Base-by-base conservation (phyloP, 2,113 vertebrate genomes). In the Pachyramphus minor region DNA sequence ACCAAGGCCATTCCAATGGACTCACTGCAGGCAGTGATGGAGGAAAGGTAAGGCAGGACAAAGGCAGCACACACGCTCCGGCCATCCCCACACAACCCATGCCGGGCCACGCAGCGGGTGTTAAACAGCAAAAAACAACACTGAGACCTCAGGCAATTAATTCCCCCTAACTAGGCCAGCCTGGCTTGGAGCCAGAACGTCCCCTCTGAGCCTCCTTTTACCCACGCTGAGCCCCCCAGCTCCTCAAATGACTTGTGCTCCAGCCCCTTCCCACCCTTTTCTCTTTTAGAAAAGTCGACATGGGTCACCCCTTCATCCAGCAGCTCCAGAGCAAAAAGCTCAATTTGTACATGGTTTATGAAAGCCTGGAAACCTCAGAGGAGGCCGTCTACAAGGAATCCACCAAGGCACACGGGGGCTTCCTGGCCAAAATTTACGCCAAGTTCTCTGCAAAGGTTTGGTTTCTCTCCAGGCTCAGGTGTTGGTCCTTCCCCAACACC, bases 41-140 rank as follows among this genome's bases (percentile, higher is more conserved):
- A 6, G 28, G 45, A 97, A 35, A 95, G 97, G 98, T 98, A 90
- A 97, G 95, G 53, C 31, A 22, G 33, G 28, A 7, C 15, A 13
- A 25, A 31, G 39, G 47, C 13, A 69, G 16, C 23, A 24, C 7
- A 2, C 2, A 3, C 2, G 5, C 14, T 42, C 21, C 0, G 3
- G 20, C 7, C 19, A 9, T 11, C 21, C 5, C 8, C 23, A 59
- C 69, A 47, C 45, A 24, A n/a, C 33, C 17, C 41, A 14, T 0
- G 0, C 4, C 22, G 14, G 31, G 12, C 33, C 21, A 52, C 49
- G 3, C 39, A 14, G 14, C 1, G 11, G 11, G 33, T 68, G 72
- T 35, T 47, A 60, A 69, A n/a, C 31, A 56, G 55, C 31, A 33
- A 56, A 53, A 56, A 20, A 7, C 31, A 33, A 22, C 15, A 13